Base-by-base conservation (phyloP, 2,888 invertebrate species). In the Trisateles emortualis region DNA sequence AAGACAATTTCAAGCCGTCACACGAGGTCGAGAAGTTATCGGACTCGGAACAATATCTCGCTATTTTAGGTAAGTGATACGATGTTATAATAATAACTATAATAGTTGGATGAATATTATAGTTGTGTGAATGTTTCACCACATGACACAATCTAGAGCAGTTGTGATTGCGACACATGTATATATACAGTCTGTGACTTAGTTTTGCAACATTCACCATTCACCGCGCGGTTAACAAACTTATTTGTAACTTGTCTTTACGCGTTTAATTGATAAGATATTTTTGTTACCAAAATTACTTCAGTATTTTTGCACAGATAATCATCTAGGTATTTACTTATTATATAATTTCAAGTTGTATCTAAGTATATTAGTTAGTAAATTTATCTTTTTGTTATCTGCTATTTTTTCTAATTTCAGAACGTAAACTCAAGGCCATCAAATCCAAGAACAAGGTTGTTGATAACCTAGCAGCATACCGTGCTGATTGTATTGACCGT, bases 41-140 rank as follows among this genome's bases (percentile, higher is more conserved):
- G 0, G 95, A 95, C 74, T 96, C 96, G 1, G 93, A 94, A 9
- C 93, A 95, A 73, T 95, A 95, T 83, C 86, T 96, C 48, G 94
- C 95, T 56, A 86, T 94, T 63, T 93, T 96, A 71, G 96, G 96
- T 96, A 68, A 49, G 96, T 96, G 36, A 88, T 66, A 11, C 10
- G 16, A 19, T 11, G 51, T 66, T 57, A 46, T 45, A 8, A 26
- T 14, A 2, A n/a, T n/a, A n/a, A n/a, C n/a, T 33, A 1, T 8
- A 33, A 33, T 33, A 14, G 9, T 26, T 26, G 3, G 2, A 5
- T 8, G 8, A 26, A 6, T 26, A 8, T 6, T 26, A 26, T 8
- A 6, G 26, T 26, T 33, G 33, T 29, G 22, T 14, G 45, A 39
- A 52, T 54, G 13, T 71, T 71, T 47, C 58, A 46, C 54, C 59